Base-by-base conservation (phyloP, 2,797 vertebrate species). In the Chaunax sp. region DNA sequence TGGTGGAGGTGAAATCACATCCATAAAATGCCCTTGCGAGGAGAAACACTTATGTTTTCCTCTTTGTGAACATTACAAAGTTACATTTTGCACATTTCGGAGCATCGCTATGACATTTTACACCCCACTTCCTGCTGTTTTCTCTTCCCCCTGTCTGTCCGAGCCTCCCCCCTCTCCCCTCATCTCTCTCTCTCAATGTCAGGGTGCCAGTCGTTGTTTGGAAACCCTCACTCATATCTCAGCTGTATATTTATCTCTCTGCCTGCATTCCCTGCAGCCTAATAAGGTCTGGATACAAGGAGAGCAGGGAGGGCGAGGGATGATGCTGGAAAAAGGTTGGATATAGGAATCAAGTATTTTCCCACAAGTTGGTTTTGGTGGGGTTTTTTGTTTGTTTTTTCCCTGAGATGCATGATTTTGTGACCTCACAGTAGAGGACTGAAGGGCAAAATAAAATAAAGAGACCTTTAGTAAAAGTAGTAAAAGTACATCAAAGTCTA, bases 181-280 rank as follows among this genome's bases (percentile, higher is more conserved):
- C 38, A 3, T 44, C 43, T 18, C 28, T 41, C 30, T 4, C 25
- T 28, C 40, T 69, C 19, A 2, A 60, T 82, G 61, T 75, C 78
- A 77, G 69, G 69, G 60, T 87, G 80, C 83, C 81, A 78, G 80
- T 78, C n/a, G 40, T 53, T 41, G 69, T 86, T 89, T 80, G 75
- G 82, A 90, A 79, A 74, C 81, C 81, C 52, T 89, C 78, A 16
- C 83, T 90, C 78, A 56, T 80, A 87, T 87, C 84, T 71, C 22
- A 3, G 74, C 68, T 84, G 75, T 87, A 86, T 91, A 89, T 91
- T 90, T 90, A 90, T 92, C 82, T 84, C 54, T 15, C 46, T 15
- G 45, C 44, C 69, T 73, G 49, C 72, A 71, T 58, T 80, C 71
- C 55, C 58, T 50, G 56, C 70, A 74, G 58, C 89, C 91, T 91